Evolutionary conservation across 2,888 invertebrate species (phyloP).

Genomic region (Plagodis pulveraria): DNA sequence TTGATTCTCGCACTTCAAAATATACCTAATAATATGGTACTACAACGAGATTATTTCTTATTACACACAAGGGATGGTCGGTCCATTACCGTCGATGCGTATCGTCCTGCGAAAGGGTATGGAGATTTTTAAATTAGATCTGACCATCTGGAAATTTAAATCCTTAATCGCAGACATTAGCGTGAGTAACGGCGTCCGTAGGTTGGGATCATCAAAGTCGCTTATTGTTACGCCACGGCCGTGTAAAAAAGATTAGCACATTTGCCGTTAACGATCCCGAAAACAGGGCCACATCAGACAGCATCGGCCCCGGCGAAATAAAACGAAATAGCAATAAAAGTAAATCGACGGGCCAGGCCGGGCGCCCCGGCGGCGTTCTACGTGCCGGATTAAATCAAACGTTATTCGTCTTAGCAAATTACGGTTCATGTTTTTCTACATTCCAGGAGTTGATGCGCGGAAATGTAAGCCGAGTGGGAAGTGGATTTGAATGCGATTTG

Average conservation of each 20-base stretch:
- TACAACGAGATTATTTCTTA: constrained; percentile 35
- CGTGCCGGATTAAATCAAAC: constrained; percentile 82
- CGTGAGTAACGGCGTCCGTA: constrained; percentile 60
- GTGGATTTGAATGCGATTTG: constrained; percentile 66
- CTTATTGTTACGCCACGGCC: constrained; percentile 67
- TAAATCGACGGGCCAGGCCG: constrained; percentile 74
- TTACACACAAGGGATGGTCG: constrained; percentile 34
- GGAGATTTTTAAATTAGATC: constrained; percentile 48
- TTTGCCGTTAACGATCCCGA: constrained; percentile 80
- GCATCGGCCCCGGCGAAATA: constrained; percentile 67
- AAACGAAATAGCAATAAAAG: constrained; percentile 83
- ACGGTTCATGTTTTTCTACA: constrained; percentile 76
- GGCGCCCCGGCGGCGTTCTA: constrained; percentile 60
- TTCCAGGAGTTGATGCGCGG: constrained; percentile 65
- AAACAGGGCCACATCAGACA: constrained; percentile 78
- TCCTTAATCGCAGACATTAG: constrained; percentile 69
- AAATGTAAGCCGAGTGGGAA: constrained; percentile 63
- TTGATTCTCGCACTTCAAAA: constrained; percentile 33
- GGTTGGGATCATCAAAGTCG: constrained; percentile 63
- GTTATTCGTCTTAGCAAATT: constrained; percentile 83
- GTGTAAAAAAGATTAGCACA: constrained; percentile 82
- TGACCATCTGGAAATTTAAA: constrained; percentile 58
- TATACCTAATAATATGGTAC: constrained; percentile 25
- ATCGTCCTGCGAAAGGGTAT: constrained; percentile 38
- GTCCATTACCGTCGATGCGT: constrained; percentile 43